These are phyloP conservation scores for Vanacampus margaritifer DNA, from an alignment of 2,113 vertebrate genomes.

Conservation along the genomic window DNA sequence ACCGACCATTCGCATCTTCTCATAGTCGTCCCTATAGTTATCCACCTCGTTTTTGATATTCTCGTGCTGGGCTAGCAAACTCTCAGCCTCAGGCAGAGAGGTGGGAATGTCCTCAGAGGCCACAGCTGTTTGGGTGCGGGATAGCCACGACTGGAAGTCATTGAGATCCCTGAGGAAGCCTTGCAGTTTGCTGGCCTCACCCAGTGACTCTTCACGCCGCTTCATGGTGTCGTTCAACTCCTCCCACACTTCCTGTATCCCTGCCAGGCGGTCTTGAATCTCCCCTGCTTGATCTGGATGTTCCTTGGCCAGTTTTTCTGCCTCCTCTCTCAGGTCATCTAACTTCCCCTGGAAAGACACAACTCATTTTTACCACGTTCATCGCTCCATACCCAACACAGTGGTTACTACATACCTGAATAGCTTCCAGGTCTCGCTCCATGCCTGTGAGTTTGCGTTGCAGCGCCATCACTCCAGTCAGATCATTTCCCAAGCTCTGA, in stretches of 20 bases:
- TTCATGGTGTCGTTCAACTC: slow-evolving; percentile 84
- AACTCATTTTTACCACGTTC: neutral
- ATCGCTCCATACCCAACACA: neutral
- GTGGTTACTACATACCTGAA: slow-evolving; percentile 65
- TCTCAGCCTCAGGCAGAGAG: slow-evolving; percentile 83
- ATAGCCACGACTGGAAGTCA: slow-evolving; percentile 90
- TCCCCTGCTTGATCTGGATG: slow-evolving; percentile 79
- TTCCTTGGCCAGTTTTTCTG: slow-evolving; percentile 73
- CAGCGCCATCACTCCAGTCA: slow-evolving; percentile 86
- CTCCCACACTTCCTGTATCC: slow-evolving; percentile 84
- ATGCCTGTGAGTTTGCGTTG: slow-evolving; percentile 90
- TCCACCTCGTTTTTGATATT: slow-evolving; percentile 89
- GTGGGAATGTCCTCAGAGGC: slow-evolving; percentile 89
- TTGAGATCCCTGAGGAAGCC: slow-evolving; percentile 89
- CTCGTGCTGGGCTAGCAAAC: slow-evolving; percentile 83
- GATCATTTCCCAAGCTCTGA: slow-evolving; percentile 86
- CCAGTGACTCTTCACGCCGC: slow-evolving; percentile 84
- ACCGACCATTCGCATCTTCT: slow-evolving; percentile 80
- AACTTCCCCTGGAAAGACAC: slow-evolving; percentile 75
- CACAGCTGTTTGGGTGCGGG: slow-evolving; percentile 85
- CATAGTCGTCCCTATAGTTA: slow-evolving; percentile 86
- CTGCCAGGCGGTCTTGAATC: slow-evolving; percentile 70
- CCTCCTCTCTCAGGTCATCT: slow-evolving; percentile 78
- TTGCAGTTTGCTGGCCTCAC: slow-evolving; percentile 87
- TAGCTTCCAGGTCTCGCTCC: slow-evolving; percentile 89